These are phyloP conservation scores for Agrochola litura DNA, from an alignment of 2,888 invertebrate genomes.

Conservation along the genomic window DNA sequence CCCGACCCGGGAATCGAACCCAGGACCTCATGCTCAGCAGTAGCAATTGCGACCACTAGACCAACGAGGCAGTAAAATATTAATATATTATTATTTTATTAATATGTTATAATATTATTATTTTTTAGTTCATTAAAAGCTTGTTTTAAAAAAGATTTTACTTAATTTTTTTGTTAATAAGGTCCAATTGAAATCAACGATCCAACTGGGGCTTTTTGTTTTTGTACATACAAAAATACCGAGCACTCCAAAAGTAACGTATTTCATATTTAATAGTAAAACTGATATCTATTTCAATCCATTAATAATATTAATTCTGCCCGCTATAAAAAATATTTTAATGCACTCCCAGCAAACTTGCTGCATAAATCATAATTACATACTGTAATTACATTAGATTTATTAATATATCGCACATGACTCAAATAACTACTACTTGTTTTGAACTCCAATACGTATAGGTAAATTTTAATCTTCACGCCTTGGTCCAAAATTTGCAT, in stretches of 20 bases:
- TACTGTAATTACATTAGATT: slow-evolving; percentile 55
- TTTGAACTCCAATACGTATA: neutral
- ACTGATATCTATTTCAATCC: slow-evolving; percentile 43
- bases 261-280: slow-evolving; percentile 20
- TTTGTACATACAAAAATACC: neutral
- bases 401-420: slow-evolving; percentile 30
- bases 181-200: too few species aligned
- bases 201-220: too few species aligned
- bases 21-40: too few species aligned
- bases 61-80: too few species aligned
- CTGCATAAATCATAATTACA: slow-evolving; percentile 49
- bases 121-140: too few species aligned
- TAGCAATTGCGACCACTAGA: too few species aligned
- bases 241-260: slow-evolving; percentile 4
- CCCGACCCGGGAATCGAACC: too few species aligned
- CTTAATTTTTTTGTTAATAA: too few species aligned
- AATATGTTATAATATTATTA: too few species aligned
- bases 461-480: neutral
- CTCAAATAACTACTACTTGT: neutral
- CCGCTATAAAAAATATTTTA: slow-evolving; percentile 51
- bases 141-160: too few species aligned
- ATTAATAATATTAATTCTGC: slow-evolving; percentile 46
- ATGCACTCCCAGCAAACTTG: slow-evolving; percentile 32
- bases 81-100: too few species aligned
- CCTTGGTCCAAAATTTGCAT: neutral